phyloP scores from a whole-genome alignment of 2,113 vertebrate species.

The Vulpes ferrilata region DNA sequence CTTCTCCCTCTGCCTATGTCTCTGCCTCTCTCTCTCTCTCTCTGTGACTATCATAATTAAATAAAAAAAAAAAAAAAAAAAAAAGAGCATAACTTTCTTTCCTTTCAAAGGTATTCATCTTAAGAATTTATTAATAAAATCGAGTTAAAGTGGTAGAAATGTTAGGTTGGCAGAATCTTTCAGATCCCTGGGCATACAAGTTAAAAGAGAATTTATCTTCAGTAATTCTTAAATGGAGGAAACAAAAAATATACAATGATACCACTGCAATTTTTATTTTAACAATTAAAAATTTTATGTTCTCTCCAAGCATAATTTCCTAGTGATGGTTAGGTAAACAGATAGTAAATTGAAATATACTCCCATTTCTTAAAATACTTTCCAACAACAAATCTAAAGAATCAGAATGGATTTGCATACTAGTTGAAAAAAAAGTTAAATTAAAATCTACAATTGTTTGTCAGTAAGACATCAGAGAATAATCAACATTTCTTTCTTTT shows the following conservation, averaged over 20 bases:
- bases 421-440: background rate
- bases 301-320: background rate
- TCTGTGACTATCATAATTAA: too few relatives aligned
- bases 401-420: background rate
- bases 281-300: constrained; percentile 32
- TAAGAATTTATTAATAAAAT: constrained; percentile 22
- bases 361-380: constrained; percentile 19
- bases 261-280: constrained; percentile 28
- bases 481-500: background rate
- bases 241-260: background rate
- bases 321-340: background rate
- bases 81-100: background rate
- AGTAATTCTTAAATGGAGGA: constrained; percentile 15
- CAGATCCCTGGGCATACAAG: background rate
- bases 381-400: background rate
- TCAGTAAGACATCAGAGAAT: background rate
- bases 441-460: constrained; percentile 11
- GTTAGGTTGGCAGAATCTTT: background rate
- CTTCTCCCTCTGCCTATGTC: too few relatives aligned
- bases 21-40: too few relatives aligned
- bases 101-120: background rate
- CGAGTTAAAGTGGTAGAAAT: background rate
- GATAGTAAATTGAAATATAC: background rate
- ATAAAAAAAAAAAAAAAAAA: too few relatives aligned
- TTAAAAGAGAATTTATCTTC: constrained; percentile 2